These are phyloP conservation scores for Hylia prasina DNA, from an alignment of 2,113 vertebrate species.

Conservation along the genomic window DNA sequence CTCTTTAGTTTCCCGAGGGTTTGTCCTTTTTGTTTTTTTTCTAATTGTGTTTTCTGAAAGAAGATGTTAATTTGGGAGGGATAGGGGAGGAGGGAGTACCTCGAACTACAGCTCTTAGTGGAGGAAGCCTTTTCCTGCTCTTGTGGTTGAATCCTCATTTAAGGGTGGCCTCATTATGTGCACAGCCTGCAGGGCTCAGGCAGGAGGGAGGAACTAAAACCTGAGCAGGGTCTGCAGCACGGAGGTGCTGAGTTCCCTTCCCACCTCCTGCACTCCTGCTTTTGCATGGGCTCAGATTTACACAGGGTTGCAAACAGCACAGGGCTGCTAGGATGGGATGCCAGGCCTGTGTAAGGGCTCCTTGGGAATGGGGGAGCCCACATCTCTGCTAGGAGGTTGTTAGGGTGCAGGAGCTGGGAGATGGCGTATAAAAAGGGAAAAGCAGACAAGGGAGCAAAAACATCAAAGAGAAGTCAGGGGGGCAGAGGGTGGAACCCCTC, in stretches of 20 bases:
- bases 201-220: background rate
- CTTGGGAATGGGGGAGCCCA: background rate
- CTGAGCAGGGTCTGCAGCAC: rapidly evolving
- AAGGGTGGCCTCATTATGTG: background rate
- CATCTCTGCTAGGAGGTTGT: too few species aligned
- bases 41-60: background rate
- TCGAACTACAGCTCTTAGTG: background rate
- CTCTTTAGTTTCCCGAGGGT: slow-evolving; percentile 22
- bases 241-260: background rate
- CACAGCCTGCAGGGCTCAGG: background rate
- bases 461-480: rapidly evolving
- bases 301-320: background rate
- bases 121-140: background rate
- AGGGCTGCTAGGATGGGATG: background rate
- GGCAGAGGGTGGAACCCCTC: rapidly evolving
- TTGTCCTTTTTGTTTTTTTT: background rate
- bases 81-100: background rate
- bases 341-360: rapidly evolving
- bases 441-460: background rate
- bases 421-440: background rate
- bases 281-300: rapidly evolving
- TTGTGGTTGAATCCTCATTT: background rate
- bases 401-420: background rate
- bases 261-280: rapidly evolving
- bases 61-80: background rate